Evolutionary conservation across 2,797 vertebrate genomes (phyloP).

Genomic region (Sebastiscus albofasciatus): DNA sequence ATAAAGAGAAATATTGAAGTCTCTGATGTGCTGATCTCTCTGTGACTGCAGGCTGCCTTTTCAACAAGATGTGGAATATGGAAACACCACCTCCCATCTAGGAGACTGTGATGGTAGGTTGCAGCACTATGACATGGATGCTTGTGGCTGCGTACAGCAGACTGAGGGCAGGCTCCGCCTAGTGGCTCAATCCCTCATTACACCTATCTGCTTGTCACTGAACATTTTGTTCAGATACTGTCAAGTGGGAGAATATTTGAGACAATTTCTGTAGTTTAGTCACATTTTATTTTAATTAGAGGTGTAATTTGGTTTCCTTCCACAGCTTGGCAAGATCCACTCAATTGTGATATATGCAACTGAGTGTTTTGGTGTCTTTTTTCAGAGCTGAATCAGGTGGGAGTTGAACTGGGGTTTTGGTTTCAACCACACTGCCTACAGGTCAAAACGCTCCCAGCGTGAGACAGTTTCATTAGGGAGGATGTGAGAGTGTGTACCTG

Average conservation of each 20-base stretch:
- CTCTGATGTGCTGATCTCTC: slow-evolving; percentile 20
- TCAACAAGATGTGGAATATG: slow-evolving; percentile 91
- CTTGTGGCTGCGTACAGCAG: slow-evolving; percentile 13
- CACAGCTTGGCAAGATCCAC: slow-evolving; percentile 14
- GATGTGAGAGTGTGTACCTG: slow-evolving; percentile 31
- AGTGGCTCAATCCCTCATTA: slow-evolving; percentile 56
- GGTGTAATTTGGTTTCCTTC: slow-evolving; percentile 17
- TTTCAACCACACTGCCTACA: slow-evolving; percentile 27
- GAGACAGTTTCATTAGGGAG: slow-evolving; percentile 63
- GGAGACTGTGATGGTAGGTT: slow-evolving; percentile 95
- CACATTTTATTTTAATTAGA: slow-evolving; percentile 47
- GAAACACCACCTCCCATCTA: slow-evolving; percentile 90
- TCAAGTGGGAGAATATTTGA: neutral
- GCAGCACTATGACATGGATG: slow-evolving; percentile 63
- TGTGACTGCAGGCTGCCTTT: slow-evolving; percentile 84
- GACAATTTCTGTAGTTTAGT: slow-evolving; percentile 5
- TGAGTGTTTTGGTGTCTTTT: slow-evolving; percentile 12
- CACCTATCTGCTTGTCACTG: slow-evolving; percentile 39
- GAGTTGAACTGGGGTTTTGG: slow-evolving; percentile 25
- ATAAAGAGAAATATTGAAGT: neutral
- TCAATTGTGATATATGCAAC: neutral
- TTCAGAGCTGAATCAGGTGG: slow-evolving; percentile 25
- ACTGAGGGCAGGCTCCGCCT: slow-evolving; percentile 63
- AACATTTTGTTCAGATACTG: slow-evolving; percentile 52
- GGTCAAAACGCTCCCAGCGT: slow-evolving; percentile 46